Conservation (phyloP, 2,888 invertebrate genomes). For the Slavum lentiscoides region DNA sequence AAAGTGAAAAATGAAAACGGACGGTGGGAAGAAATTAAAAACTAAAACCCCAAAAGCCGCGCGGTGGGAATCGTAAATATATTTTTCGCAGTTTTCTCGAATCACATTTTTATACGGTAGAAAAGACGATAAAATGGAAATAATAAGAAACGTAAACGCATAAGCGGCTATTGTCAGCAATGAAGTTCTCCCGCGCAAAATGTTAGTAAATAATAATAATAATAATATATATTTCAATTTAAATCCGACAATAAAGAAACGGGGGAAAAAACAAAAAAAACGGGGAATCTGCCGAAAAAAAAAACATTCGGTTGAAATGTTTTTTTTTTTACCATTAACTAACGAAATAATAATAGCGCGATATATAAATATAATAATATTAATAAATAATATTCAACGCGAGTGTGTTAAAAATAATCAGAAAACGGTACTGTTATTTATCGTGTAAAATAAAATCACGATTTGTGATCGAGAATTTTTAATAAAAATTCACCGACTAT, state of each 20-base stretch:
- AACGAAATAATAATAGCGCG: too few species aligned
- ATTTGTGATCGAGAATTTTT: too few species aligned
- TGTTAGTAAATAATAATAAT: conserved; percentile 3
- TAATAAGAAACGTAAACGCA: conserved; percentile 1
- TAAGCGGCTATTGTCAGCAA: neutral
- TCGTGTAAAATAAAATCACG: too few species aligned
- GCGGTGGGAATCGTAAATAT: neutral
- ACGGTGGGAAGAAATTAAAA: neutral
- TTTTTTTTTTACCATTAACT: too few species aligned
- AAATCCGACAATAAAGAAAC: neutral
- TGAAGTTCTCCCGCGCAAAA: neutral
- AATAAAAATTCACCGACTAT: too few species aligned
- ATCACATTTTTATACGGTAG: conserved; percentile 1
- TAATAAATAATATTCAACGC: too few species aligned
- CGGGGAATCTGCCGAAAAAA: too few species aligned
- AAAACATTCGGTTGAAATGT: neutral
- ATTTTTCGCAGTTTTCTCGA: conserved; percentile 5
- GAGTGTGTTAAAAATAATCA: too few species aligned
- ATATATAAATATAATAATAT: too few species aligned
- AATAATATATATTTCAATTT: conserved; percentile 22
- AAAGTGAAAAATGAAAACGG: too few species aligned
- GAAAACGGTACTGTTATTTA: too few species aligned
- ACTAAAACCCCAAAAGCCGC: neutral
- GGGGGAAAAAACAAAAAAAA: neutral
- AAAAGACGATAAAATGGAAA: conserved; percentile 5